A percentile compares a stretch with the other conserved stretches of the same genome.
Conservation (phyloP, 1,140 invertebrate genomes). For the Drosophila mojavensis region DNA sequence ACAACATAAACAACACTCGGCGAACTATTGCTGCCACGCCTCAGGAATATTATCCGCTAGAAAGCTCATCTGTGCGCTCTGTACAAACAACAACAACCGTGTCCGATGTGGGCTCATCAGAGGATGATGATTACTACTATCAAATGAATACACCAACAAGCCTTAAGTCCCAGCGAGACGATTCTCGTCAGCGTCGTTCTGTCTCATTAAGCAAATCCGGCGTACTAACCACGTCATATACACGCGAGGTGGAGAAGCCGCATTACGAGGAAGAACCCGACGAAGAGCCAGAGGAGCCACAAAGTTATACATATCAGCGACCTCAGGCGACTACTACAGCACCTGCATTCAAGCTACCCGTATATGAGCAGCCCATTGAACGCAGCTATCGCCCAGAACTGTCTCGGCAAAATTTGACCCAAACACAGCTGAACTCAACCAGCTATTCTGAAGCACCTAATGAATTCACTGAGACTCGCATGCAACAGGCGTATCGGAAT, state of each 20-base stretch:
- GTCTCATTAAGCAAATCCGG: slow-evolving; percentile 67
- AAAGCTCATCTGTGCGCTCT: slow-evolving; percentile 34
- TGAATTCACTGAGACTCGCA: slow-evolving; percentile 13
- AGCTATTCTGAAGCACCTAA: slow-evolving; percentile 47
- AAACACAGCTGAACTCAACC: slow-evolving; percentile 62
- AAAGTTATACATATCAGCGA: slow-evolving; percentile 58
- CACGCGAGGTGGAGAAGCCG: slow-evolving; percentile 48
- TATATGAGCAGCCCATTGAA: slow-evolving; percentile 43
- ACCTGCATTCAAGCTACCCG: slow-evolving; percentile 9
- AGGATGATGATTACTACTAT: slow-evolving; percentile 61
- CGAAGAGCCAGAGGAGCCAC: slow-evolving; percentile 19
- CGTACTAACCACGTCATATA: slow-evolving; percentile 73
- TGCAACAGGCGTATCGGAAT: slow-evolving; percentile 25
- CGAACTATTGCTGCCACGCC: slow-evolving; percentile 45
- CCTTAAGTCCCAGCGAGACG: not conserved
- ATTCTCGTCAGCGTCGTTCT: slow-evolving; percentile 42
- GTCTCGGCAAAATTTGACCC: slow-evolving; percentile 38
- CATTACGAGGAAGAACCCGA: not conserved
- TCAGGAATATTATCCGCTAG: slow-evolving; percentile 28
- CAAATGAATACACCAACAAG: slow-evolving; percentile 20
- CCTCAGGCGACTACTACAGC: slow-evolving; percentile 21
- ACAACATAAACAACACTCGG: slow-evolving; percentile 32
- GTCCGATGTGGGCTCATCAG: slow-evolving; percentile 68
- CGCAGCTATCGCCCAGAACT: slow-evolving; percentile 32
- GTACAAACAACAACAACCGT: slow-evolving; percentile 63